Conservation (phyloP, 2,888 invertebrate genomes). For the Drosophila melanocephala region DNA sequence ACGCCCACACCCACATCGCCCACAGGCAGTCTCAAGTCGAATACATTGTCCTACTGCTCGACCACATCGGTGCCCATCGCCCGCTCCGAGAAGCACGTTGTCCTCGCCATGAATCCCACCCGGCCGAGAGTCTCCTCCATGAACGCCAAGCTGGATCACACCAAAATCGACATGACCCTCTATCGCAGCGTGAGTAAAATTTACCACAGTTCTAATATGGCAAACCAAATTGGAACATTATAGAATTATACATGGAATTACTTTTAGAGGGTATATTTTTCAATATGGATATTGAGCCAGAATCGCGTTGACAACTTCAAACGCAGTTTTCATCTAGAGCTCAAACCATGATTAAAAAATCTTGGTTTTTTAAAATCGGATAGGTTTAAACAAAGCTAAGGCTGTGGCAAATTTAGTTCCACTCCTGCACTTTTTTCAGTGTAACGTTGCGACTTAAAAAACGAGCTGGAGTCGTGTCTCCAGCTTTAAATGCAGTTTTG, state of each 20-base stretch:
- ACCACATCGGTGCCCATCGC: conserved; percentile 85
- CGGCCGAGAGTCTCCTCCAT: conserved; percentile 87
- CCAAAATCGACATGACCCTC: conserved; percentile 88
- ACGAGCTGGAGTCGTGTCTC: too few species aligned
- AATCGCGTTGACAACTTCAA: too few species aligned
- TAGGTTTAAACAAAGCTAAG: too few species aligned
- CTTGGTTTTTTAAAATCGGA: too few species aligned
- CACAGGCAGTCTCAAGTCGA: conserved; percentile 85
- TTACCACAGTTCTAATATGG: not conserved
- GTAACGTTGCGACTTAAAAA: too few species aligned
- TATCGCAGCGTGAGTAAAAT: conserved; percentile 86
- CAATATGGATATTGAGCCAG: too few species aligned
- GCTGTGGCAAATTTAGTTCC: too few species aligned
- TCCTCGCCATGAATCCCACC: conserved; percentile 86
- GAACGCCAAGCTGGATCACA: conserved; percentile 89
- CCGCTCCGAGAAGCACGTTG: conserved; percentile 87
- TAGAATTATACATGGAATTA: too few species aligned
- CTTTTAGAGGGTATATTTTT: too few species aligned
- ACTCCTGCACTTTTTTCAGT: too few species aligned
- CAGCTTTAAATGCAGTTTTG: too few species aligned
- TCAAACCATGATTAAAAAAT: too few species aligned
- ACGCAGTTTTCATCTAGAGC: not conserved
- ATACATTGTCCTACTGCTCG: conserved; percentile 84
- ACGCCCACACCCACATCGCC: conserved; percentile 86
- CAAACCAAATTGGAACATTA: not conserved